Evolutionary conservation across 2,113 vertebrate genomes (phyloP).

Genomic region (Otis tarda): DNA sequence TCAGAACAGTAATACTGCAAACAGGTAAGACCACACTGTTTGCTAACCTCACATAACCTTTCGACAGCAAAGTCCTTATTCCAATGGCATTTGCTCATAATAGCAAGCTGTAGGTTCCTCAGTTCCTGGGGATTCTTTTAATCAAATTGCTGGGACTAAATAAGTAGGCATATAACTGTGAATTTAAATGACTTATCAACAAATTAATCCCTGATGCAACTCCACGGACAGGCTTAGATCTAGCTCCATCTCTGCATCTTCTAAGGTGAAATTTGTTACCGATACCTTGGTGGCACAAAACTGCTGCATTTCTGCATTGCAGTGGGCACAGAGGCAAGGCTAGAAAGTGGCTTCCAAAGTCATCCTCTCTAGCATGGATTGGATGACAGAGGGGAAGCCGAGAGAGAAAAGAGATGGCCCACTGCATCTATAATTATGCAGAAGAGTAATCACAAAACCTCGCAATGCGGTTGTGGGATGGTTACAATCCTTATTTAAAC

Average conservation of each 20-base stretch:
- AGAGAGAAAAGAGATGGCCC: neutral
- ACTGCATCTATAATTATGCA: neutral
- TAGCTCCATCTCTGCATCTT: neutral
- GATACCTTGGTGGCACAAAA: neutral
- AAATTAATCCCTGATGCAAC: neutral
- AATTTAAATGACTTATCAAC: neutral
- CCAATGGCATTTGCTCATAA: neutral
- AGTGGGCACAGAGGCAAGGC: neutral
- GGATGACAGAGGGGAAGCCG: slow-evolving; percentile 1
- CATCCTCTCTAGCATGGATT: neutral
- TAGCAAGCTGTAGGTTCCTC: neutral
- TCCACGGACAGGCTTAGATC: neutral
- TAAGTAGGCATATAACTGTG: neutral
- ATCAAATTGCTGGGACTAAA: neutral
- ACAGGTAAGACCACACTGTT: neutral
- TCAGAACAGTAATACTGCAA: neutral
- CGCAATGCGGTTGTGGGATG: neutral
- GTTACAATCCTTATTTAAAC: slow-evolving; percentile 7
- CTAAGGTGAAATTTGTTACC: neutral
- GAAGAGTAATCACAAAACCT: slow-evolving; percentile 22
- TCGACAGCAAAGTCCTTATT: neutral
- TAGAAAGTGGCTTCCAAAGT: neutral
- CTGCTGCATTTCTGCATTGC: neutral
- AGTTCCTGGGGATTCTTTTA: neutral
- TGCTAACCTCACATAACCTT: accelerated